Percentiles rank a stretch among this genome's conserved stretches.
These are phyloP conservation scores for Leptinotarsa peninsularis DNA, from an alignment of 2,888 invertebrate species.

Conservation along the genomic window DNA sequence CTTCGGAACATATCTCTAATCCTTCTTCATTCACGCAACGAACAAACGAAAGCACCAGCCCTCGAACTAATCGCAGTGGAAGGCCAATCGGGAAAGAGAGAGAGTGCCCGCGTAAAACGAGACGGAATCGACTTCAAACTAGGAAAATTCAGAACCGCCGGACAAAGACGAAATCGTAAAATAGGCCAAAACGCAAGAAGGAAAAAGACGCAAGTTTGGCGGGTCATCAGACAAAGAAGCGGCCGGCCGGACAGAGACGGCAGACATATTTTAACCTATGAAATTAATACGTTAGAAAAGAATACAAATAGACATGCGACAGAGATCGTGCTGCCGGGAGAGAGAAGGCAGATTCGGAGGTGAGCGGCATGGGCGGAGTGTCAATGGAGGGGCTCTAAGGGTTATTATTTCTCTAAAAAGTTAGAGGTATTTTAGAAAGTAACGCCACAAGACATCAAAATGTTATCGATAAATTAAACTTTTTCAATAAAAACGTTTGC, in stretches of 20 bases:
- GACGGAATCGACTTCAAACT: slow-evolving; percentile 60
- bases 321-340: slow-evolving; percentile 53
- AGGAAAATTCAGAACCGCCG: slow-evolving; percentile 57
- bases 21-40: not conserved
- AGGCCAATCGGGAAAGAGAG: slow-evolving; percentile 46
- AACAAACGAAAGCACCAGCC: not conserved
- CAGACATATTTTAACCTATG: slow-evolving; percentile 60
- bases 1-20: not conserved
- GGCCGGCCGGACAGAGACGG: slow-evolving; percentile 7
- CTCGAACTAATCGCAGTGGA: slow-evolving; percentile 23
- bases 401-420: no score
- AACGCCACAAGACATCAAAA: no score
- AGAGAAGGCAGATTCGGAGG: slow-evolving; percentile 42
- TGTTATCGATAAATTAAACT: no score
- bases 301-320: slow-evolving; percentile 60
- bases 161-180: slow-evolving; percentile 61
- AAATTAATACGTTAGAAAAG: slow-evolving; percentile 65
- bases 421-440: no score
- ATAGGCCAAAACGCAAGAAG: slow-evolving; percentile 68
- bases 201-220: slow-evolving; percentile 67
- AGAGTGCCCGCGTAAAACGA: slow-evolving; percentile 54
- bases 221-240: slow-evolving; percentile 62
- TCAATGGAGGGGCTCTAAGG: not conserved
- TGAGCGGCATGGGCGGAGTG: slow-evolving; percentile 15
- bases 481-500: no score